Conservation (phyloP, 2,797 vertebrate species). For the Eupleurogrammus muticus region DNA sequence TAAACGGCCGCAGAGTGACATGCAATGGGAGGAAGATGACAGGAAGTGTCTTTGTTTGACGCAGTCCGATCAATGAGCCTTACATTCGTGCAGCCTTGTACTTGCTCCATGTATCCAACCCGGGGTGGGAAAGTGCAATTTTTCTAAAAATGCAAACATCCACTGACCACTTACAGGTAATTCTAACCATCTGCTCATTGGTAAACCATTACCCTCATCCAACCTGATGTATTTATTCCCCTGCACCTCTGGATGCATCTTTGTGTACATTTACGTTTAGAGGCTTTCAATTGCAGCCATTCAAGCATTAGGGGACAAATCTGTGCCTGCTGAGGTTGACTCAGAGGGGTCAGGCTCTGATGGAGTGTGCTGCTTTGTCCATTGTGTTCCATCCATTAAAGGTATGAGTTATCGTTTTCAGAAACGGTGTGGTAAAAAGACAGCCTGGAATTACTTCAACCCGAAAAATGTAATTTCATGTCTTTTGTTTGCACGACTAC, state of each 20-base stretch:
- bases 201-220: too few relatives aligned
- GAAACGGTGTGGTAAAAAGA: background rate
- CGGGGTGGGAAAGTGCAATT: too few relatives aligned
- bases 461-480: background rate
- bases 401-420: background rate
- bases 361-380: conserved; percentile 1
- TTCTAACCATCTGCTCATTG: too few relatives aligned
- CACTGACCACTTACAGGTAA: too few relatives aligned
- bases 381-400: conserved; percentile 10
- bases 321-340: background rate
- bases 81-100: background rate
- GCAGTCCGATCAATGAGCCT: background rate
- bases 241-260: background rate
- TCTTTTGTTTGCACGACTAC: background rate
- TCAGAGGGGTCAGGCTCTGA: background rate
- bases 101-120: conserved; percentile 3
- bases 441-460: conserved; percentile 1
- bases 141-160: too few relatives aligned
- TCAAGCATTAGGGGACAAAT: conserved; percentile 10
- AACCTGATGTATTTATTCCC: too few relatives aligned
- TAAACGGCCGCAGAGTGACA: conserved; percentile 1
- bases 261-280: conserved; percentile 1
- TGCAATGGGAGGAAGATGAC: too few relatives aligned
- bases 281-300: background rate
- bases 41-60: conserved; percentile 25